Base-by-base conservation (phyloP, 2,888 invertebrate genomes). In the Caenorhabditis becei region DNA sequence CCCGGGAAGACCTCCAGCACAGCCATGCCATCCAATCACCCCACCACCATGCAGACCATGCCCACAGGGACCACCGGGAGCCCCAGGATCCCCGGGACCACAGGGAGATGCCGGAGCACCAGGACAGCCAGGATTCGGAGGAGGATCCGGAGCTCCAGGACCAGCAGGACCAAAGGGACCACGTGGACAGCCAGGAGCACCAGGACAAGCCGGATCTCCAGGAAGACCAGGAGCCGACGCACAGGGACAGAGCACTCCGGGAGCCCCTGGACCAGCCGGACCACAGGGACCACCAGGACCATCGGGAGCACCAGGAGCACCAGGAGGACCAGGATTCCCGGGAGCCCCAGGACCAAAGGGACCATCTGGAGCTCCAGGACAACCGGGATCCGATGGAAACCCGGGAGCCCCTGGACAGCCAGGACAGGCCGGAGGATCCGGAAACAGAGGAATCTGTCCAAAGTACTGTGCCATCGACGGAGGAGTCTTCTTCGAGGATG, bases 401-500 rank as follows among this genome's bases (percentile, higher is more conserved):
- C 83, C 82, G n/a, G 85, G 85, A 72, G 56, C 72, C 0, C 83
- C 84, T 47, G 87, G 86, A 54, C 71, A 77, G 23, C 83, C 85
- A 49, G 86, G 86, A 63, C 82, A 84, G 51, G 61, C 56, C 47
- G 87, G 83, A 66, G 69, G 78, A 8, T 23, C 66, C 16, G 88
- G 88, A 83, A 86, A 89, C 83, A 83, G 83, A 51, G 88, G 88
- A 69, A 88, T 88, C 81, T 88, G 88, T 81, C 88, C 88, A 66
- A 88, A 88, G 81, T 88, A 88, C 80, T 88, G 88, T 70, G 88
- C 88, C 75, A 85, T 88, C 84, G 88, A 88, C 66, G 88, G 88
- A 53, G 88, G 88, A 75, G 88, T 88, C 71, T 88, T 88, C 87
- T 88, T 88, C 88, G 88, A 89, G 77, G 88, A 89, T 74, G 89